Evolutionary conservation across 2,888 invertebrate species (phyloP).

Genomic region (Acleris holmiana): DNA sequence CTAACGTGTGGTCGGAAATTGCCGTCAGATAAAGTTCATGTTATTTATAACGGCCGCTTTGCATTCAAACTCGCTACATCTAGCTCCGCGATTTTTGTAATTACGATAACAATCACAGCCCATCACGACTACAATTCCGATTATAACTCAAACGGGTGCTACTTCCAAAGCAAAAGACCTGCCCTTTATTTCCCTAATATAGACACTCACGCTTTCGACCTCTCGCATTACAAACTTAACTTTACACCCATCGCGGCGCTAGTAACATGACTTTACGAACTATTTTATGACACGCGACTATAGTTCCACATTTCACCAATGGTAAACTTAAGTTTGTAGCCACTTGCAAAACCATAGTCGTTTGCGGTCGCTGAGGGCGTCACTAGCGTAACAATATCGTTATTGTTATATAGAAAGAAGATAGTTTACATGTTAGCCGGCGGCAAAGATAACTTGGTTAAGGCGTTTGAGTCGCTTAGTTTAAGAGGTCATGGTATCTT

Average conservation of each 20-base stretch:
- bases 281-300: neutral
- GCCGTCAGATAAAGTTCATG: no score
- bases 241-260: neutral
- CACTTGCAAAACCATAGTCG: neutral
- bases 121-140: slow-evolving; percentile 1
- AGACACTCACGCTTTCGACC: slow-evolving; percentile 9
- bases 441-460: slow-evolving; percentile 2
- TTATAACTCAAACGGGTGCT: slow-evolving; percentile 6
- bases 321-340: slow-evolving; percentile 4
- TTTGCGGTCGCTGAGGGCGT: neutral
- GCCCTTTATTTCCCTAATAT: slow-evolving; percentile 8
- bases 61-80: no score
- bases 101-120: slow-evolving; percentile 4
- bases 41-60: no score
- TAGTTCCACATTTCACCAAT: slow-evolving; percentile 1
- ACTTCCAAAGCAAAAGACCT: slow-evolving; percentile 1
- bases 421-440: neutral
- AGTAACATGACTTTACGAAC: no score
- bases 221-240: neutral
- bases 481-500: slow-evolving; percentile 3
- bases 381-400: no score
- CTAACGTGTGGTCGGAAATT: no score
- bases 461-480: neutral
- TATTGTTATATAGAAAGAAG: neutral
- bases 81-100: neutral